Percentiles rank a stretch among this genome's conserved stretches.
Conservation (phyloP, 2,113 vertebrate genomes). For the Zapornia atra region DNA sequence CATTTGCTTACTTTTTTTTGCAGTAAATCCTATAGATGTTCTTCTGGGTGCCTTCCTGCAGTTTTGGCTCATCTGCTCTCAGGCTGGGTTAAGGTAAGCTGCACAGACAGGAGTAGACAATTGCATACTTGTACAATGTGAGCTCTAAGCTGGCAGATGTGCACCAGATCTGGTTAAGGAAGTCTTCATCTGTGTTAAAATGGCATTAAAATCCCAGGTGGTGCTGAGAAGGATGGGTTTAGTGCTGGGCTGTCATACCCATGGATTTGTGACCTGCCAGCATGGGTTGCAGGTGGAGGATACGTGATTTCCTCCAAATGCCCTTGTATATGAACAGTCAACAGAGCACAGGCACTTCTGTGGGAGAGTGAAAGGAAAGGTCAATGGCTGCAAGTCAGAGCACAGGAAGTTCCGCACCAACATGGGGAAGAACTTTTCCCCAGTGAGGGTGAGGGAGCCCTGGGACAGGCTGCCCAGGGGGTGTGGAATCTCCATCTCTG, state of each 20-base stretch:
- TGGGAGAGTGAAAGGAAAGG: background rate
- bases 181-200: background rate
- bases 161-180: background rate
- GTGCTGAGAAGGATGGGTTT: background rate
- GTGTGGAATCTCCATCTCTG: too few species aligned
- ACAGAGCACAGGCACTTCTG: background rate
- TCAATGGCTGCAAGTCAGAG: too few species aligned
- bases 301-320: fast-evolving
- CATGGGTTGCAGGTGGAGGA: background rate
- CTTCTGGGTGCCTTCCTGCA: background rate
- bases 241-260: background rate
- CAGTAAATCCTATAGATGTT: background rate
- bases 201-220: background rate
- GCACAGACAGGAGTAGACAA: background rate
- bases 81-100: background rate
- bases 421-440: too few species aligned
- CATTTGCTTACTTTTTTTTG: background rate
- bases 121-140: fast-evolving
- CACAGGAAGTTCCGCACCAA: too few species aligned
- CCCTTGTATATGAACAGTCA: background rate
- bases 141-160: background rate
- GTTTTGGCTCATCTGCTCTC: background rate
- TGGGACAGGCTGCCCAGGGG: too few species aligned
- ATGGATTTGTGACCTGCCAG: background rate
- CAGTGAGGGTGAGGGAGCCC: too few species aligned